Evolutionary conservation across 2,113 vertebrate species (phyloP).

Genomic region (Orientallactaga bullata): DNA sequence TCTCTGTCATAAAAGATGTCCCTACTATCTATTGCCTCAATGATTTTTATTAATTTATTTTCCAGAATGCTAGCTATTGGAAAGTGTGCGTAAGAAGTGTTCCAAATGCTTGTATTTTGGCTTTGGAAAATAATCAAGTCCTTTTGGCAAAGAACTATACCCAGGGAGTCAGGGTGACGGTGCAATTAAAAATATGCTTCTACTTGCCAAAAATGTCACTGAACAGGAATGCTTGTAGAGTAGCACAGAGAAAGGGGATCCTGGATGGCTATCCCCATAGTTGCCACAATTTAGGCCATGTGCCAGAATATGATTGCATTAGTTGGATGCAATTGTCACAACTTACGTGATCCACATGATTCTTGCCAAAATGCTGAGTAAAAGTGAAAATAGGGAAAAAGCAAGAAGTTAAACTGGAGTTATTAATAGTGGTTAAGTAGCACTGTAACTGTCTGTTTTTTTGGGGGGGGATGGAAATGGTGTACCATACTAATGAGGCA

Average conservation of each 20-base stretch:
- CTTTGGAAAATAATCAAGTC: constrained; percentile 53
- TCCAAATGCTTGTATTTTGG: constrained; percentile 60
- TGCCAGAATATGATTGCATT: constrained; percentile 28
- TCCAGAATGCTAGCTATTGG: background rate
- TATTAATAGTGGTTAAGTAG: background rate
- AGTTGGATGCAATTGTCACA: background rate
- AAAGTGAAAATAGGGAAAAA: background rate
- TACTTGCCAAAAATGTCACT: constrained; percentile 39
- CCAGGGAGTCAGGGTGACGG: constrained; percentile 24
- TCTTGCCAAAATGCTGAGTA: background rate
- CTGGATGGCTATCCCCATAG: constrained; percentile 17
- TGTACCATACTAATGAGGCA: background rate
- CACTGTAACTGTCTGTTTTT: background rate
- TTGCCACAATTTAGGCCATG: constrained; percentile 9
- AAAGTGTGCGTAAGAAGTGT: constrained; percentile 17
- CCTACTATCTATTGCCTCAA: background rate
- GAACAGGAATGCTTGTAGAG: constrained; percentile 38
- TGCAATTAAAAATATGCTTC: constrained; percentile 55
- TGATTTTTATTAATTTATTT: constrained; percentile 6
- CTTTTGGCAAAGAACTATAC: constrained; percentile 46
- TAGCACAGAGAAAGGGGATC: constrained; percentile 26
- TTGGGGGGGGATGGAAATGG: background rate
- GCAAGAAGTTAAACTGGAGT: background rate
- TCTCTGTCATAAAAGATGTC: background rate
- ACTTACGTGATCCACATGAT: constrained; percentile 2